Base-by-base conservation (phyloP, 2,888 invertebrate species). In the Protophormia terraenovae region DNA sequence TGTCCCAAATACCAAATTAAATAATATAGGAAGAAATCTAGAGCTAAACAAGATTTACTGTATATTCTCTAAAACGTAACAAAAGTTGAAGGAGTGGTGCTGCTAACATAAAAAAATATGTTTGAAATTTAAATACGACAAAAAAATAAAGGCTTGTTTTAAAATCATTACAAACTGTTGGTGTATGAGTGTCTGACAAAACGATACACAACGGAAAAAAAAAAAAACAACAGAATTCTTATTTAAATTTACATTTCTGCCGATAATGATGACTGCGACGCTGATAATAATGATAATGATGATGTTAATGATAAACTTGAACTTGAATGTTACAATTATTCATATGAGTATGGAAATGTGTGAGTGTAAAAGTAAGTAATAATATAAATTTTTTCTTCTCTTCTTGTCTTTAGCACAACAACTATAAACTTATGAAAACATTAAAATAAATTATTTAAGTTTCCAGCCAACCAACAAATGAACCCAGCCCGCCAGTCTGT, bases 321-420 rank as follows among this genome's bases (percentile, higher is more conserved):
- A 85, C 84, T 85, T 85, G 84, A 82, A 78, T 64, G 82, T 78
- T 73, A 78, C 77, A 85, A 82, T 82, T 85, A 85, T 85, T 75
- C 81, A 73, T 38, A 58, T 50, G 66, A 16, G n/a, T 38, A 38
- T 22, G 19, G 29, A 3, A 1, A 3, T 27, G 58, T 58, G 5
- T 35, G 14, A n/a, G n/a, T n/a, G n/a, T n/a, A n/a, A n/a, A n/a
- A n/a, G n/a, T n/a, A n/a, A n/a, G n/a, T n/a, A n/a, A n/a, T 64
- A 35, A 55, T 22, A 45, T 32, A 64, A 27, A 32, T 14, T 58
- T n/a, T 58, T 64, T 64, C 27, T 45, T 66, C 45, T 24, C 27
- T 35, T 55, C 14, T 58, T 77, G 55, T 32, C 67, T 77, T 53
- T 0, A 71, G 41, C 7, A n/a, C n/a, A 41, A 79, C 62, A 41